Evolutionary conservation across 2,797 vertebrate genomes (phyloP), one percentile per base, ranked within the genome.

Genomic region (Epinephelus coioides): DNA sequence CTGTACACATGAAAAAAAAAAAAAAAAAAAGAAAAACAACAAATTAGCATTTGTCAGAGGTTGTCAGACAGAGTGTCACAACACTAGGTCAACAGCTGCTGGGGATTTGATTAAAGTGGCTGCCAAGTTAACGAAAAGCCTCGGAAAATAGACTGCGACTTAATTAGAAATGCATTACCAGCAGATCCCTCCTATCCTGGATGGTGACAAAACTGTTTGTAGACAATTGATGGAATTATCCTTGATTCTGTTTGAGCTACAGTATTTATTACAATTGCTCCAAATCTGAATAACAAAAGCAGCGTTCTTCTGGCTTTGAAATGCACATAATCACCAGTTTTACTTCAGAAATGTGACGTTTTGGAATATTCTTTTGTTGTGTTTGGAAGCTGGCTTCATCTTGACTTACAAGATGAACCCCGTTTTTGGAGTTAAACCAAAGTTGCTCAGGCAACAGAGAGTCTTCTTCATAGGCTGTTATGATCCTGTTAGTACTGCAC

Each of bases 41-140:
- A 80, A 92, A 92, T 94, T 88, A 88, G 84, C 89, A 86, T 88
- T 87, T 90, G 92, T 89, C 91, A 91, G 78, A 86, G 69, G 73
- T 85, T 84, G 87, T 90, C 91, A 88, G 79, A 75, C 64, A 6
- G 66, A 76, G 76, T 67, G 50, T 77, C 60, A 66, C 73, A 47
- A 73, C 79, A 68, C 57, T 73, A 79, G 89, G 81, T 89, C 90
- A 91, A 81, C 87, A 90, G 91, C 91, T 92, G 90, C 70, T 10
- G 66, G 86, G 70, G 57, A 82, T 81, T 86, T 88, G 81, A 91
- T 91, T 88, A 90, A 90, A 87, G 86, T 62, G 60, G 76, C 78
- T 89, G 88, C 85, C 85, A 88, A 89, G 80, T 85, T 73, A 76
- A 83, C 53, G 23, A 79, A 83, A 76, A 65, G 57, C 69, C 40